These are phyloP conservation scores for Periparus ater DNA, from an alignment of 2,797 vertebrate species.

Conservation along the genomic window DNA sequence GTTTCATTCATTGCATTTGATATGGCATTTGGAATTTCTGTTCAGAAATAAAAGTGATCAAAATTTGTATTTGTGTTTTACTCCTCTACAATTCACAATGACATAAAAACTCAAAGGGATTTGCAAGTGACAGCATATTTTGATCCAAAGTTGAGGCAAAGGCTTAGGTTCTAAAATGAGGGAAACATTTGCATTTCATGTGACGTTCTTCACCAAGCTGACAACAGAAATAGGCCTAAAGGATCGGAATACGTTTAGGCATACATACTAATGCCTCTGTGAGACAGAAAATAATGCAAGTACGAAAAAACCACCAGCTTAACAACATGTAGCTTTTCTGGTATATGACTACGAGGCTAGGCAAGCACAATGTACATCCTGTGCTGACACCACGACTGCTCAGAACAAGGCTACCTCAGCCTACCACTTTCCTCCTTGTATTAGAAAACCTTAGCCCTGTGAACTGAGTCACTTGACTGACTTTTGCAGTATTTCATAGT, in stretches of 20 bases:
- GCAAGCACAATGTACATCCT: neutral
- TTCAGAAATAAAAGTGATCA: neutral
- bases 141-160: neutral
- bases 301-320: neutral
- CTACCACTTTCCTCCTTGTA: neutral
- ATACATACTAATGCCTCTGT: neutral
- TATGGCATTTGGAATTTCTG: neutral
- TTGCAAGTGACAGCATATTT: neutral
- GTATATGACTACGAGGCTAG: neutral
- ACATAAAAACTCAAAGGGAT: neutral
- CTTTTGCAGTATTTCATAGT: neutral
- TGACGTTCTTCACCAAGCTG: neutral
- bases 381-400: neutral
- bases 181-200: neutral
- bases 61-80: neutral
- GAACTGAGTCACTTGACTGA: neutral
- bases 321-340: neutral
- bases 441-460: neutral
- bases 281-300: neutral
- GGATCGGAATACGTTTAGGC: neutral
- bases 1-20: neutral
- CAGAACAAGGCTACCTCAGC: neutral
- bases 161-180: neutral
- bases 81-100: neutral
- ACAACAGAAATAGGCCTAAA: neutral